A percentile compares a stretch with the other conserved stretches of the same genome.
phyloP scores from a whole-genome alignment of 2,113 vertebrate species.

The Ovibos moschatus region DNA sequence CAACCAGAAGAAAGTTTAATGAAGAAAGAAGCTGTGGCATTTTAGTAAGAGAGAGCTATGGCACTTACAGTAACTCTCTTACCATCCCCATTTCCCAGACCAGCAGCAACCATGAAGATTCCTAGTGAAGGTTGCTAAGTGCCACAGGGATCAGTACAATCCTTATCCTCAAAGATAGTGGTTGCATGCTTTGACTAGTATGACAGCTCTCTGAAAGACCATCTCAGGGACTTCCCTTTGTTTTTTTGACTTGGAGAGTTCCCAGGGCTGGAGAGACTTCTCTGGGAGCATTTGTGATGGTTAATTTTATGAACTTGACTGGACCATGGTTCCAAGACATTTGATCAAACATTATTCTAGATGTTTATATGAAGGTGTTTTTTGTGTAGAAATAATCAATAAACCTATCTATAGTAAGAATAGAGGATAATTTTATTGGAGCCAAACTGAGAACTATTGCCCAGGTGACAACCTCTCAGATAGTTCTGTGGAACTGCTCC shows the following conservation, averaged over 20 bases:
- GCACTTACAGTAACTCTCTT: neutral
- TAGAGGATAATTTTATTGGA: neutral
- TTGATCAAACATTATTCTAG: neutral
- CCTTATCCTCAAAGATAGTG: neutral
- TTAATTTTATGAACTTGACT: neutral
- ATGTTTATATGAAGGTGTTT: neutral
- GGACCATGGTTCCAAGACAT: neutral
- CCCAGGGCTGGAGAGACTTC: neutral
- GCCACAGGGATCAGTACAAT: neutral
- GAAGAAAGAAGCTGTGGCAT: neutral
- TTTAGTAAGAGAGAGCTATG: neutral
- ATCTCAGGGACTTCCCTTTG: neutral
- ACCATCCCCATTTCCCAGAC: neutral
- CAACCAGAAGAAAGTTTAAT: neutral
- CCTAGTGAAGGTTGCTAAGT: neutral
- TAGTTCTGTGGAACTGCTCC: neutral
- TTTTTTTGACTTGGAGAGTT: neutral
- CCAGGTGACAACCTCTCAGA: neutral
- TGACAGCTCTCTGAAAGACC: neutral
- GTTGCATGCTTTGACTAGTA: neutral
- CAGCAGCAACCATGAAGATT: neutral
- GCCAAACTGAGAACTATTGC: neutral
- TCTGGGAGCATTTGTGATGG: neutral
- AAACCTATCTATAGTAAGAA: neutral
- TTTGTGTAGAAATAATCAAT: neutral